Percentiles rank a stretch among this genome's conserved stretches.
phyloP scores from a whole-genome alignment of 2,113 vertebrate genomes.

The Centrocercus urophasianus region DNA sequence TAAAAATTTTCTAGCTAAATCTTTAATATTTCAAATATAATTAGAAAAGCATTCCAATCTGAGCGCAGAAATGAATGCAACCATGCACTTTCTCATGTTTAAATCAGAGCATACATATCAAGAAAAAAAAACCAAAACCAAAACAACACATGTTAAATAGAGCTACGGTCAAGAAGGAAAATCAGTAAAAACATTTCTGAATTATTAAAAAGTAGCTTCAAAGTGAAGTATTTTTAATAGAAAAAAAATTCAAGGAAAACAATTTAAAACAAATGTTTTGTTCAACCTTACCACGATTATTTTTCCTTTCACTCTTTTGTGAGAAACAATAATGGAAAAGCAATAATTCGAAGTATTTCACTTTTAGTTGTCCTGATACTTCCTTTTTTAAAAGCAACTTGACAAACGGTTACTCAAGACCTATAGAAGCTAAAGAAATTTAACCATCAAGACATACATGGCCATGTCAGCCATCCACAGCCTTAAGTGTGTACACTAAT shows the following conservation, averaged over 20 bases:
- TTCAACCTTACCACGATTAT: neutral
- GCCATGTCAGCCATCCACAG: conserved; percentile 9
- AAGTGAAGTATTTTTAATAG: neutral
- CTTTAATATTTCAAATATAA: neutral
- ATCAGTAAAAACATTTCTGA: neutral
- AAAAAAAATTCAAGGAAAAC: neutral
- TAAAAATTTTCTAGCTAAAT: neutral
- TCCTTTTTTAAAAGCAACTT: neutral
- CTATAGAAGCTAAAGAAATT: neutral
- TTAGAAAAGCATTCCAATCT: neutral
- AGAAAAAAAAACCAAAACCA: accelerated
- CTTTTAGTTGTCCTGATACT: neutral
- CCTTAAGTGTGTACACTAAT: neutral
- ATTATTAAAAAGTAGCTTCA: accelerated
- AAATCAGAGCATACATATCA: accelerated
- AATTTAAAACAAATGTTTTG: neutral
- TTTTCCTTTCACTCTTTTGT: neutral
- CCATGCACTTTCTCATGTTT: accelerated
- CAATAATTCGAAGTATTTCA: neutral
- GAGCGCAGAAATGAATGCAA: neutral
- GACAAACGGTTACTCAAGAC: neutral
- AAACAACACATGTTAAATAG: neutral
- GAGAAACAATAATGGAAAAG: neutral
- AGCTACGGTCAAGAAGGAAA: neutral
- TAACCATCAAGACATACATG: neutral